phyloP scores from a whole-genome alignment of 2,888 invertebrate species.

The Hipparchia semele region DNA sequence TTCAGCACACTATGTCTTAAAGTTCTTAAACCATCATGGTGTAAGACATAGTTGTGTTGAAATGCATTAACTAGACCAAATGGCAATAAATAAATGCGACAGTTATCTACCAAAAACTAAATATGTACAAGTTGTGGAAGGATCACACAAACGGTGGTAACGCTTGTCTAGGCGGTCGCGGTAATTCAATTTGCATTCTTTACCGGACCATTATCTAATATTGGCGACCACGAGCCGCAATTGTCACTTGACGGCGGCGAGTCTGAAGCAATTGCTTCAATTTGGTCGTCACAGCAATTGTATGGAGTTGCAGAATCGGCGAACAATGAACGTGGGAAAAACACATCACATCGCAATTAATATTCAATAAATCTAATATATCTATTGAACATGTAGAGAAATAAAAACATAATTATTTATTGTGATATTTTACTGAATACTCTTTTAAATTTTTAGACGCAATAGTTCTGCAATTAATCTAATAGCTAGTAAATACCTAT shows the following conservation, averaged over 20 bases:
- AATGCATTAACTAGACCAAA: background rate
- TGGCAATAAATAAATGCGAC: background rate
- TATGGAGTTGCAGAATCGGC: slow-evolving; percentile 24
- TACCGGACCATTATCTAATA: slow-evolving; percentile 77
- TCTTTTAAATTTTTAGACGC: background rate
- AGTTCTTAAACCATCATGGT: too few species aligned
- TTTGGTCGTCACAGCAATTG: slow-evolving; percentile 66
- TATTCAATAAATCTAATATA: background rate
- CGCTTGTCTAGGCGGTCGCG: slow-evolving; percentile 40
- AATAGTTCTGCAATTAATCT: too few species aligned
- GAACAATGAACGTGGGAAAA: slow-evolving; percentile 31
- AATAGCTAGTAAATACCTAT: too few species aligned
- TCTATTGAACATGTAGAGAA: too few species aligned
- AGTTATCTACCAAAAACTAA: background rate
- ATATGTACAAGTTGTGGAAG: background rate
- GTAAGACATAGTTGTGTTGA: too few species aligned
- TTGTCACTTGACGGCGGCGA: slow-evolving; percentile 65
- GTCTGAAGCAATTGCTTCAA: slow-evolving; percentile 76
- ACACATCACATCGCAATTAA: background rate
- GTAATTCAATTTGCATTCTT: slow-evolving; percentile 76
- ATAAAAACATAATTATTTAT: too few species aligned
- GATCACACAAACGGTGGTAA: background rate
- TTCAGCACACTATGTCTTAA: too few species aligned
- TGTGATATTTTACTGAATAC: too few species aligned
- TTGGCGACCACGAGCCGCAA: slow-evolving; percentile 63